These are phyloP conservation scores for Neostethus bicornis DNA, from an alignment of 2,797 vertebrate genomes.

Conservation along the genomic window DNA sequence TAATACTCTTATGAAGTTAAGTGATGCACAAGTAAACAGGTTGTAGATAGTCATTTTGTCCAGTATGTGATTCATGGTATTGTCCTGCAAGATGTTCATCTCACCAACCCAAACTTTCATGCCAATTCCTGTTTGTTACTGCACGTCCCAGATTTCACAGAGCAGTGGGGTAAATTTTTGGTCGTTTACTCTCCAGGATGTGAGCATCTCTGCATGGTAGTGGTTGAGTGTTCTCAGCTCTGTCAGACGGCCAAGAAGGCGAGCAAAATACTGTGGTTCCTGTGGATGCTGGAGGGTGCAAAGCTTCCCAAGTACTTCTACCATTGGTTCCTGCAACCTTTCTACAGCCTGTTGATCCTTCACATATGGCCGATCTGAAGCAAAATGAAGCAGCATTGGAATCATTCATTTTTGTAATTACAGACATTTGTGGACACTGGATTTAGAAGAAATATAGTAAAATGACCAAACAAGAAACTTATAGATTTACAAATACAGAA, in stretches of 20 bases:
- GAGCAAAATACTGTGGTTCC: constrained; percentile 96
- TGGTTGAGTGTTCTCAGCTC: constrained; percentile 96
- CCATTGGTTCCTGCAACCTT: constrained; percentile 90
- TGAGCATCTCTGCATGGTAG: constrained; percentile 94
- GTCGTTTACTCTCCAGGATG: constrained; percentile 93
- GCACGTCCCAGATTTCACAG: constrained; percentile 98
- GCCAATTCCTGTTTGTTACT: constrained; percentile 75
- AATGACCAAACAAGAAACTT: neutral
- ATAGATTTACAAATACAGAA: neutral
- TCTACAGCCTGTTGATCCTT: constrained; percentile 91
- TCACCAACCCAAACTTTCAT: constrained; percentile 1
- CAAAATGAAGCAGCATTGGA: neutral
- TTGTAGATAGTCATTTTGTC: constrained; percentile 9
- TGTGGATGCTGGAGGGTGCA: constrained; percentile 88
- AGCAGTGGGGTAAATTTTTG: constrained; percentile 97
- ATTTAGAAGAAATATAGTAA: neutral
- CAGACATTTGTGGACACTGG: neutral
- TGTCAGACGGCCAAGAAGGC: constrained; percentile 92
- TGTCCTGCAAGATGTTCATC: constrained; percentile 28
- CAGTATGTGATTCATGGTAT: constrained; percentile 12
- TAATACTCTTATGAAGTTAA: constrained; percentile 14
- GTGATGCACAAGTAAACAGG: constrained; percentile 12
- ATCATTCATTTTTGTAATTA: neutral
- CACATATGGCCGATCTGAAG: constrained; percentile 90
- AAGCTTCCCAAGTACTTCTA: constrained; percentile 90